Base-by-base conservation (phyloP, 1,140 invertebrate genomes). In the Papilio xuthus region DNA sequence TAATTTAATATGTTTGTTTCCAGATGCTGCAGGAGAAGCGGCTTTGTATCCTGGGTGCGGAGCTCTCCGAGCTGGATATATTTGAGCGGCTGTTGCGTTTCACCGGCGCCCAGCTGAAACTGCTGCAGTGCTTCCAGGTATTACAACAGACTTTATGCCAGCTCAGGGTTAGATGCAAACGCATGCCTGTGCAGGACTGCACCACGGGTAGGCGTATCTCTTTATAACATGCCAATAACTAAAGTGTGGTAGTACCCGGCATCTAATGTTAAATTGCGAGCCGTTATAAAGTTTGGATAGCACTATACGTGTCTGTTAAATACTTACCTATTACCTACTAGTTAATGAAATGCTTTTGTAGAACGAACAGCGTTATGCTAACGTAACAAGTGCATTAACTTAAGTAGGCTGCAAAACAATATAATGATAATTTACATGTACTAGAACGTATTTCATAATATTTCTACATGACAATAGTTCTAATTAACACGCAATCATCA, bases 11-110 rank as follows among this genome's bases (percentile, higher is more conserved):
- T 70, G 6, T 70, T 23, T 78, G 53, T 74, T 78, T 85, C 0
- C 89, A 97, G 96, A 95, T 97, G 91, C 95, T 95, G 73, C 94
- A 95, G 83, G 95, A 96, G 81, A 95, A 95, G 82, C 89, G 94
- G 79, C 90, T 96, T 81, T 96, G 95, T 82, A 92, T 96, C 32
- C 88, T 97, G 23, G 93, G 94, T 56, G 87, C 94, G 41, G 97
- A 97, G 93, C 95, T 98, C 79, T 95, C 95, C 63, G 94, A 97
- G 89, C 85, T 97, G 82, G 95, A 97, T 74, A 95, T 96, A 44
- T 97, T 98, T 91, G 94, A 95, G 81, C 94, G 96, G 83, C 94
- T 98, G 84, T 90, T 98, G 50, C 96, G 96, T 81, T 95, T 97
- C 75, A 95, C 95, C 85, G 96, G 96, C 78, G 96, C 96, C 80